Conservation (phyloP, 2,888 invertebrate genomes). For the Drosophila emarginata region DNA sequence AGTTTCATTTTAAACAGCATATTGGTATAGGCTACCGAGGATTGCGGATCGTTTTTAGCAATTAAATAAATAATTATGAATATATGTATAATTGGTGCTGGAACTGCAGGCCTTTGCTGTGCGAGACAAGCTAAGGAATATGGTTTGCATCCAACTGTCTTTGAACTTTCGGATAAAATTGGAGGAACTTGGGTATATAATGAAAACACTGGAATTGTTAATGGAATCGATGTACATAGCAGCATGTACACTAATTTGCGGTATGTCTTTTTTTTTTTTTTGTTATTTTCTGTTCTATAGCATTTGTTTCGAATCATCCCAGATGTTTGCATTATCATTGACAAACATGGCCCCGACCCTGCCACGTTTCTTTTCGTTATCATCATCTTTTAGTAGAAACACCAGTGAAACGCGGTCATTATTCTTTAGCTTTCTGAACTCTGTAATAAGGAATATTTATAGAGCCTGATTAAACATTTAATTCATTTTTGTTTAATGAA, state of each 20-base stretch:
- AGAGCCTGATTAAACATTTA: no score
- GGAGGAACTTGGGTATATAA: conserved; percentile 97
- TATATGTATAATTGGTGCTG: conserved; percentile 91
- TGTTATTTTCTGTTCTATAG: no score
- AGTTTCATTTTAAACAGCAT: background rate
- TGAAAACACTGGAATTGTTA: conserved; percentile 88
- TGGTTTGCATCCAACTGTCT: conserved; percentile 85
- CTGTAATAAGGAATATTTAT: no score
- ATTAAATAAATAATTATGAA: conserved; percentile 46
- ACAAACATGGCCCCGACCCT: background rate
- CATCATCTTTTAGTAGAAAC: no score
- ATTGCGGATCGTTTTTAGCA: background rate
- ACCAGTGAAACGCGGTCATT: no score
- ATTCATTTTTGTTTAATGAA: no score
- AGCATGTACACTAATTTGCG: conserved; percentile 95
- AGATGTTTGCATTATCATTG: background rate
- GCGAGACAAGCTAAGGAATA: conserved; percentile 86
- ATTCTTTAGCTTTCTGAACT: no score
- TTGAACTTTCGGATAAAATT: conserved; percentile 89
- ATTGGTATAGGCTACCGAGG: background rate
- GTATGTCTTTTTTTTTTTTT: conserved; percentile 85
- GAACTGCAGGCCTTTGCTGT: conserved; percentile 93
- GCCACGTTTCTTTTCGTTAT: background rate
- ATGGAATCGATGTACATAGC: conserved; percentile 92
- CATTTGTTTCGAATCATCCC: no score